These are phyloP conservation scores for Lissonota sp. DNA, from an alignment of 2,888 invertebrate species.

Conservation along the genomic window DNA sequence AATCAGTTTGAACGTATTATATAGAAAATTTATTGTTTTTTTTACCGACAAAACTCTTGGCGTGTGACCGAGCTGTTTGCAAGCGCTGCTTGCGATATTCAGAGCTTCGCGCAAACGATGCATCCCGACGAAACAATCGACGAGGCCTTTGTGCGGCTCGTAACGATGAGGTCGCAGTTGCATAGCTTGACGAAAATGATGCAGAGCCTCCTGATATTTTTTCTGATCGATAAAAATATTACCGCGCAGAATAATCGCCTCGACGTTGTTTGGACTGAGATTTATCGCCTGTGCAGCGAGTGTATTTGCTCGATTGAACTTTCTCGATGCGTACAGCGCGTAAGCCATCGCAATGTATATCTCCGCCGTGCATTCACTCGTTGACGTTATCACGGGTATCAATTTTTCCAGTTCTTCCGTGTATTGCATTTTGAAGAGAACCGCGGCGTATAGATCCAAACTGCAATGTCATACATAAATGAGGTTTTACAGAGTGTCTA, in stretches of 20 bases:
- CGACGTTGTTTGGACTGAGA: conserved; percentile 88
- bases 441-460: conserved; percentile 88
- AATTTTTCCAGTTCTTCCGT: conserved; percentile 87
- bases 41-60: conserved; percentile 90
- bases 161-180: conserved; percentile 87
- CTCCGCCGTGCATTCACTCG: conserved; percentile 87
- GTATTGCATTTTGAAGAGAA: conserved; percentile 86
- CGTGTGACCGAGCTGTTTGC: conserved; percentile 89
- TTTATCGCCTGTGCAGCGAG: conserved; percentile 90
- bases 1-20: neutral
- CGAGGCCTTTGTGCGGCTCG: conserved; percentile 92
- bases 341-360: conserved; percentile 92
- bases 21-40: neutral
- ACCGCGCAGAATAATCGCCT: conserved; percentile 91
- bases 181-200: conserved; percentile 89
- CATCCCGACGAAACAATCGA: conserved; percentile 89
- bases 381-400: conserved; percentile 84
- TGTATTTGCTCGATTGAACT: conserved; percentile 88
- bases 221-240: conserved; percentile 88
- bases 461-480: conserved; percentile 78
- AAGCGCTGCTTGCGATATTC: conserved; percentile 89
- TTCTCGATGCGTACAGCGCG: conserved; percentile 87
- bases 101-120: conserved; percentile 90
- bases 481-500: no score
- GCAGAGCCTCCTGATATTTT: conserved; percentile 88